Base-by-base conservation (phyloP, 2,888 invertebrate species). In the Hirtodrosophila alboralis region DNA sequence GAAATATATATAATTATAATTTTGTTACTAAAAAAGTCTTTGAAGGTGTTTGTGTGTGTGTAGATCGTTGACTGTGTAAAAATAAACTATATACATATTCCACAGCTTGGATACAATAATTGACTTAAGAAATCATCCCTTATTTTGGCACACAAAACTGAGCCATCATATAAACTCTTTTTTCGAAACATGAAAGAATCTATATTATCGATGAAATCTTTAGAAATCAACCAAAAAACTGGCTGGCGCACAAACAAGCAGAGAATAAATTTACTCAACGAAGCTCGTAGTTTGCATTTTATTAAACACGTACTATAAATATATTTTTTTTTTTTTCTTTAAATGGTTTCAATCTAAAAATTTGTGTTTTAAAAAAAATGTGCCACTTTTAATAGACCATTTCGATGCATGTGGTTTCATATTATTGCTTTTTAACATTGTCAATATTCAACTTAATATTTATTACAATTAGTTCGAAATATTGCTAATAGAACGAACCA, bases 1-100 rank as follows among this genome's bases (percentile, higher is more conserved):
- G 6, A 40, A 72, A 9, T n/a, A 43, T 30, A 13, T n/a, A n/a
- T n/a, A n/a, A n/a, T n/a, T n/a, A n/a, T 49, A 37, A 34, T 40
- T 23, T 56, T 33, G 18, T 49, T 56, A 21, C 37, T 60, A 40
- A 54, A 51, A 7, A 41, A 69, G 83, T 63, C 62, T 75, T 63
- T 58, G 28, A 44, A 47, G 38, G 26, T 28, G 13, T 36, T 47
- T 31, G 28, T 38, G 23, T 23, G 26, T 49, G 6, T 31, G 49
- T 8, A 57, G 43, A 62, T 58, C 68, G 83, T 63, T 78, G 65
- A 43, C 58, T 37, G 18, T 10, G 21, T 16, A 16, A 28, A 21
- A 44, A 28, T 14, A n/a, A n/a, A n/a, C 18, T 48, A 40, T 21
- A 34, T 14, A 30, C n/a, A 43, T 10, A 18, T 18, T 1, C 2